Evolutionary conservation across 2,888 invertebrate species (phyloP).

Genomic region (Elegia similella): DNA sequence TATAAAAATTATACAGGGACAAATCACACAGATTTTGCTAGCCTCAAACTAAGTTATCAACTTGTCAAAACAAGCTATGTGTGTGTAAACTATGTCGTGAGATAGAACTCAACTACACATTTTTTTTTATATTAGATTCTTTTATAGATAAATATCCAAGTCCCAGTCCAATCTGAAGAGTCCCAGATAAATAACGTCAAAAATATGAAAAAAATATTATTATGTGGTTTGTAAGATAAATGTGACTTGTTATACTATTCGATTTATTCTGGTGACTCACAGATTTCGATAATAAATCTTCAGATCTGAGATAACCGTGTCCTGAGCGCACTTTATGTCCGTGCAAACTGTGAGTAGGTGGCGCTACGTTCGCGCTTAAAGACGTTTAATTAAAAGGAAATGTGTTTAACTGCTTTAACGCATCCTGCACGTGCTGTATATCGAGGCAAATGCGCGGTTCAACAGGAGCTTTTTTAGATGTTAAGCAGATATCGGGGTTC

Average conservation of each 20-base stretch:
- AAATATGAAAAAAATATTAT: too few relatives aligned
- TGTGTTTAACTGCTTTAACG: constrained; percentile 8
- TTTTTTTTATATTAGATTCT: too few relatives aligned
- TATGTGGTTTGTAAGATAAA: background rate
- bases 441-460: constrained; percentile 2
- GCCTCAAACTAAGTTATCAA: too few relatives aligned
- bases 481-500: background rate
- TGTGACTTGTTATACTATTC: background rate
- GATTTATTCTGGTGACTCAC: background rate
- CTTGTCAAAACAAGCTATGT: too few relatives aligned
- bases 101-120: too few relatives aligned
- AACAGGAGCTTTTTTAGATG: constrained; percentile 1
- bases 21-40: too few relatives aligned
- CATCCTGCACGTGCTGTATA: constrained; percentile 9
- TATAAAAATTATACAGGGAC: too few relatives aligned
- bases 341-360: constrained; percentile 61
- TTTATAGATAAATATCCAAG: too few relatives aligned
- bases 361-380: constrained; percentile 45
- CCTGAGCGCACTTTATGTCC: constrained; percentile 69
- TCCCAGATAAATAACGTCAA: too few relatives aligned
- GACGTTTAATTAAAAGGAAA: constrained; percentile 54
- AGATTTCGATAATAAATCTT: constrained; percentile 40
- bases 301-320: constrained; percentile 69
- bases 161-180: too few relatives aligned
- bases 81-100: too few relatives aligned